Percentiles rank a stretch among this genome's conserved stretches.
Conservation (phyloP, 2,797 vertebrate genomes). For the Myripristis murdjan region DNA sequence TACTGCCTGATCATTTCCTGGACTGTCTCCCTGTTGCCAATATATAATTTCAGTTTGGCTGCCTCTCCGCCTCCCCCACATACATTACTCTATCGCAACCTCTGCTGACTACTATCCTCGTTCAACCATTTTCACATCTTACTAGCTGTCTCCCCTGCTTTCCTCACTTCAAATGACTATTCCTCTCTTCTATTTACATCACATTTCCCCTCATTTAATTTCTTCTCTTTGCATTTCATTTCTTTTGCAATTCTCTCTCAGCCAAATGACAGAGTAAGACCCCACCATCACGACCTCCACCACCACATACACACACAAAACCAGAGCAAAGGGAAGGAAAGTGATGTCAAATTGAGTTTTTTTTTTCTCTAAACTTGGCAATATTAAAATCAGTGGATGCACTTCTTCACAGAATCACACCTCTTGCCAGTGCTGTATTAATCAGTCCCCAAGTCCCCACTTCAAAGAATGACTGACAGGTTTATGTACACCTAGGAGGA, state of each 20-base stretch:
- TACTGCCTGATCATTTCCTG: constrained; percentile 56
- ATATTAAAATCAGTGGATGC: constrained; percentile 43
- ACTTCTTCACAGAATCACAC: constrained; percentile 53
- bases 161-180: constrained; percentile 24
- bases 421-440: constrained; percentile 28
- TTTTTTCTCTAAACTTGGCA: constrained; percentile 39
- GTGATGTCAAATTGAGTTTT: constrained; percentile 49
- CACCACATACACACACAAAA: constrained; percentile 18
- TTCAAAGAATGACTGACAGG: constrained; percentile 32
- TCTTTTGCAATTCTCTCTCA: constrained; percentile 48
- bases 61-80: constrained; percentile 21
- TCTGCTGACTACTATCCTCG: constrained; percentile 16
- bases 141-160: constrained; percentile 1
- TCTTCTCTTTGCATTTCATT: constrained; percentile 63
- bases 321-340: constrained; percentile 23
- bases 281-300: neutral
- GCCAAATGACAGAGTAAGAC: constrained; percentile 53
- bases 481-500: constrained; percentile 19
- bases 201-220: constrained; percentile 49
- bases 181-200: constrained; percentile 30
- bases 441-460: constrained; percentile 33
- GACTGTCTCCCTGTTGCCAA: constrained; percentile 41
- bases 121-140: no score
- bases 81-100: constrained; percentile 24
- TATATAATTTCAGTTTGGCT: constrained; percentile 49